Evolutionary conservation across 1,140 invertebrate species (phyloP).

Genomic region (Drosophila paulistorum): DNA sequence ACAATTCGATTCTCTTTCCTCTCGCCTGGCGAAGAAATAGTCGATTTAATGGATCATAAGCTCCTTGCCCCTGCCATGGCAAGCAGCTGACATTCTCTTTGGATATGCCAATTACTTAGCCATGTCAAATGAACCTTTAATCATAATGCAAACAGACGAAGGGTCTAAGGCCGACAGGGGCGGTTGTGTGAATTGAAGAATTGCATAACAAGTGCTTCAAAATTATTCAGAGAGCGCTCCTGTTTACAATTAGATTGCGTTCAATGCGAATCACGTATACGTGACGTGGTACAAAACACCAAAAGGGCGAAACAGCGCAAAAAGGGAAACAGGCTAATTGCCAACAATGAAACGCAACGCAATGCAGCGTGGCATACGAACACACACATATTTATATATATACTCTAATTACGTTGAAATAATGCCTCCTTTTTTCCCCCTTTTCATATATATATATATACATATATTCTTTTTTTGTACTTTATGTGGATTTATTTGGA

Average conservation of each 20-base stretch:
- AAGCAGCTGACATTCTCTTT: too few relatives aligned
- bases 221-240: neutral
- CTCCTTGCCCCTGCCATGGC: too few relatives aligned
- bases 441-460: neutral
- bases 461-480: neutral
- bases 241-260: neutral
- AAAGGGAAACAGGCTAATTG: conserved; percentile 39
- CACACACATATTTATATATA: conserved; percentile 3
- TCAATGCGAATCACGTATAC: conserved; percentile 59
- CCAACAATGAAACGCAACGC: conserved; percentile 37
- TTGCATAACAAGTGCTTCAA: neutral
- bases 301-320: conserved; percentile 22
- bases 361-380: conserved; percentile 22
- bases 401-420: conserved; percentile 53
- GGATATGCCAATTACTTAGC: too few relatives aligned
- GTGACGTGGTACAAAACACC: conserved; percentile 53
- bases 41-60: too few relatives aligned
- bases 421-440: conserved; percentile 1
- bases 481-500: conserved; percentile 32
- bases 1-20: too few relatives aligned
- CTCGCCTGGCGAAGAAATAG: too few relatives aligned
- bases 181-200: neutral
- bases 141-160: neutral
- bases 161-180: neutral
- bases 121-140: neutral